Base-by-base conservation (phyloP, 2,113 vertebrate species). In the Steatornis caripensis region DNA sequence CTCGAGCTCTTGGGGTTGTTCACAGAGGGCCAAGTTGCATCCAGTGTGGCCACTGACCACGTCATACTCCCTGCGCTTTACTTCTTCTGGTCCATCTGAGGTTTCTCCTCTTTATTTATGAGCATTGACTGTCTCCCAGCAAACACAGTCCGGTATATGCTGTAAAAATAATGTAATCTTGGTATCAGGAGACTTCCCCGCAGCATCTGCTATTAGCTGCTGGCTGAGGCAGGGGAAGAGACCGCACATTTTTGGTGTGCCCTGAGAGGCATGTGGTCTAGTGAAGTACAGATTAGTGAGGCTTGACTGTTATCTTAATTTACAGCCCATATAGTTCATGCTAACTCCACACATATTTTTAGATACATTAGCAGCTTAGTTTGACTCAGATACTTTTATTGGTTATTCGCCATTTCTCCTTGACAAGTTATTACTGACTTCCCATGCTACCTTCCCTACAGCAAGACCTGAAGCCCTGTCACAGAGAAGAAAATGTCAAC, bases 341-440 rank as follows among this genome's bases (percentile, higher is more conserved):
- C 88, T 91, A 94, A 94, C 46, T 81, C 85, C 55, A 76, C 75
- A 48, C 57, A 91, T 79, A 84, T 90, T 92, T 97, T 97, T 78
- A 96, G 85, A 79, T 91, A 93, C 72, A 93, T 94, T 94, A 89
- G 81, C 80, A 89, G 89, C 84, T 91, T 78, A 95, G 87, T 75
- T 94, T 53, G 88, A 90, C 72, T 94, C 41, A 41, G 55, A 94
- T 95, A 86, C 57, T 84, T 89, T 57, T 46, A 86, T 22, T 96
- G 66, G 87, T 96, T 94, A 93, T 90, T 89, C 0, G 3, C 89
- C 78, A 70, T 81, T 95, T 87, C 85, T 96, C 94, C 87, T 83
- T 96, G 96, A 97, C 93, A 94, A 97, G 91, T 84, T 95, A 94
- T 93, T 92, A 96, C 87, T 65, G 84, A 93, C 90, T 98, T 95